A percentile compares a stretch with the other conserved stretches of the same genome.
Conservation (phyloP, 2,797 vertebrate species). For the Neopelma chrysocephalum region DNA sequence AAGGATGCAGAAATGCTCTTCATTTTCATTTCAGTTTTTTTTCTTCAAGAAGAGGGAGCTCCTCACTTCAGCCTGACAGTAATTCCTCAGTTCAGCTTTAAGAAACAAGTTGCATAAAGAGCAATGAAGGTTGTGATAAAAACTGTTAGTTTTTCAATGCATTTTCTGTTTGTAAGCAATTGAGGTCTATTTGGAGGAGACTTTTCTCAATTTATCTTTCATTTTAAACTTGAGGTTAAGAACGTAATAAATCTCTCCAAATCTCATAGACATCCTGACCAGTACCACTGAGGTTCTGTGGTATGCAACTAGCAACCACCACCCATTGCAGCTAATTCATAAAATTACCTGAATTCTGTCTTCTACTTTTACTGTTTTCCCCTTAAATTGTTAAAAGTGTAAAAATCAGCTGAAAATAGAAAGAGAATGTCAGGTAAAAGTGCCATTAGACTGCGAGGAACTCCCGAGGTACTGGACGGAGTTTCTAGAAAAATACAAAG, state of each 20-base stretch:
- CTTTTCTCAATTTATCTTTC: not conserved
- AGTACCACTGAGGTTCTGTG: not conserved
- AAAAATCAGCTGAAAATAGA: not conserved
- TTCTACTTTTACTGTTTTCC: not conserved
- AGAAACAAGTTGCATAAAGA: not conserved
- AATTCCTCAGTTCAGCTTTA: not conserved
- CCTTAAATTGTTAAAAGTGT: not conserved
- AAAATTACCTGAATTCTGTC: not conserved
- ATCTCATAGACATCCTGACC: not conserved
- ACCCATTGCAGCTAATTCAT: not conserved
- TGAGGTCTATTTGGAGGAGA: not conserved
- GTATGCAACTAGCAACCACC: not conserved
- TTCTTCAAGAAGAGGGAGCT: not conserved
- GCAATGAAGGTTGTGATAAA: not conserved
- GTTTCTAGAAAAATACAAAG: not conserved
- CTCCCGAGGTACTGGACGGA: not conserved
- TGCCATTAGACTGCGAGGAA: not conserved
- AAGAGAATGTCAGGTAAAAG: not conserved
- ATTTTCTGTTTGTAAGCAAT: not conserved
- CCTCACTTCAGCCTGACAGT: not conserved
- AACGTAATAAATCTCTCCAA: constrained; percentile 27
- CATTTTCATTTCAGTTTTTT: not conserved
- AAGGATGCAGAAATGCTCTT: not conserved
- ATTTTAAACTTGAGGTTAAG: constrained; percentile 18
- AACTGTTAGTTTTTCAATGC: not conserved